A percentile compares a stretch with the other conserved stretches of the same genome.
Conservation (phyloP, 2,888 invertebrate genomes). For the Muscina levida region DNA sequence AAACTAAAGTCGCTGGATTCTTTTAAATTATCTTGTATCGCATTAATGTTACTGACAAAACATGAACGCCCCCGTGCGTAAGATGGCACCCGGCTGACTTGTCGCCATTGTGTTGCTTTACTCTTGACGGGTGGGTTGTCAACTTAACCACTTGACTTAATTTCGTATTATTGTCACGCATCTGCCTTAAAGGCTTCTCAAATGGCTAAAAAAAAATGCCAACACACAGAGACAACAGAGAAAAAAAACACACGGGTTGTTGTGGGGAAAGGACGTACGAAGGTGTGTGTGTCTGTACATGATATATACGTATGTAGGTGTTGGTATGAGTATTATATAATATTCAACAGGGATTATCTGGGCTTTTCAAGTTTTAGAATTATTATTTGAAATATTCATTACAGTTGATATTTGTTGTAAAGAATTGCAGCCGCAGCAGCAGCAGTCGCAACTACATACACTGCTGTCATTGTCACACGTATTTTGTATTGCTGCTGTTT, state of each 20-base stretch:
- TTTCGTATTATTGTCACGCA: conserved; percentile 55
- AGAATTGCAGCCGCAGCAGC: too few relatives aligned
- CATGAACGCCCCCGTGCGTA: not conserved
- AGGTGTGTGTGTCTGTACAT: too few relatives aligned
- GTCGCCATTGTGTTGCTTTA: not conserved
- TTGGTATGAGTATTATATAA: not conserved
- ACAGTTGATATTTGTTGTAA: not conserved
- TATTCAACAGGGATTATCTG: conserved; percentile 44
- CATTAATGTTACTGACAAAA: not conserved
- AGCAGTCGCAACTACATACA: too few relatives aligned
- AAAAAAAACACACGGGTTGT: not conserved
- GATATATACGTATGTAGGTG: not conserved
- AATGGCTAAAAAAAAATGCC: conserved; percentile 31
- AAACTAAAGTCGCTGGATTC: not conserved
- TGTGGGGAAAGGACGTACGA: too few relatives aligned
- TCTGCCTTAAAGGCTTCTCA: conserved; percentile 44
- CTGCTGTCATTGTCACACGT: too few relatives aligned
- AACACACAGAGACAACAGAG: not conserved
- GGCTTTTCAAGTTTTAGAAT: conserved; percentile 39
- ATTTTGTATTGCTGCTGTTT: too few relatives aligned
- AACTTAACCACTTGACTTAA: conserved; percentile 41
- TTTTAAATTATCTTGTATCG: not conserved
- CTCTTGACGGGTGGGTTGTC: not conserved
- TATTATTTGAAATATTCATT: conserved; percentile 48
- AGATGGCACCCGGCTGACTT: not conserved